phyloP scores from a whole-genome alignment of 2,888 invertebrate species.

The Vanessa cardui region DNA sequence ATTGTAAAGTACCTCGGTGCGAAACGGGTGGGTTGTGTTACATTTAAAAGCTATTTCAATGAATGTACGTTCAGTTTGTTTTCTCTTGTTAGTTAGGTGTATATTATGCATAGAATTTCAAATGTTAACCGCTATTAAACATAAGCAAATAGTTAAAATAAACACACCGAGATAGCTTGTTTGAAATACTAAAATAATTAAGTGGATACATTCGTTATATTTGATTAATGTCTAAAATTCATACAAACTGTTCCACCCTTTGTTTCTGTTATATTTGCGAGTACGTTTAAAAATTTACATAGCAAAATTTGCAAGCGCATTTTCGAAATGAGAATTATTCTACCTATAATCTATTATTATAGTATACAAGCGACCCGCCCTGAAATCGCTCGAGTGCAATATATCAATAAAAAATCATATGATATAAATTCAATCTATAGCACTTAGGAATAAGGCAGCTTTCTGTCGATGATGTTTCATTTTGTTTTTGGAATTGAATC shows the following conservation, averaged over 20 bases:
- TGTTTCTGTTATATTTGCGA: not conserved
- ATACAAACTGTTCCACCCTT: not conserved
- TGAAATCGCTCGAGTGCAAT: too few relatives aligned
- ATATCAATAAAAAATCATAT: too few relatives aligned
- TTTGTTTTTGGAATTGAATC: too few relatives aligned
- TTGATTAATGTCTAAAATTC: conserved; percentile 5
- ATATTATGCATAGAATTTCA: conserved; percentile 21
- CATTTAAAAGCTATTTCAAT: conserved; percentile 4
- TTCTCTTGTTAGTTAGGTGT: conserved; percentile 1
- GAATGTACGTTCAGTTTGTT: not conserved
- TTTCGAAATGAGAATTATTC: not conserved
- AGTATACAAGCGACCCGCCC: too few relatives aligned
- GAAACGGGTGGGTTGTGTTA: not conserved
- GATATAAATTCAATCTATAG: too few relatives aligned
- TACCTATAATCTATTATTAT: too few relatives aligned
- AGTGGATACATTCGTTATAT: conserved; percentile 15
- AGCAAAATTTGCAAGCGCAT: not conserved
- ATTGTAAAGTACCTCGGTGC: too few relatives aligned
- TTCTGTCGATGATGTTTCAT: too few relatives aligned
- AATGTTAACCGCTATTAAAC: conserved; percentile 13
- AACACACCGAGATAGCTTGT: conserved; percentile 7
- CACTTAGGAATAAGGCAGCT: too few relatives aligned
- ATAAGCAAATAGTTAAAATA: conserved; percentile 24
- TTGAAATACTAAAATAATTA: conserved; percentile 21
- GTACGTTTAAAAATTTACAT: too few relatives aligned